These are phyloP conservation scores for Andricus grossulariae DNA, from an alignment of 1,140 invertebrate species.

Conservation along the genomic window DNA sequence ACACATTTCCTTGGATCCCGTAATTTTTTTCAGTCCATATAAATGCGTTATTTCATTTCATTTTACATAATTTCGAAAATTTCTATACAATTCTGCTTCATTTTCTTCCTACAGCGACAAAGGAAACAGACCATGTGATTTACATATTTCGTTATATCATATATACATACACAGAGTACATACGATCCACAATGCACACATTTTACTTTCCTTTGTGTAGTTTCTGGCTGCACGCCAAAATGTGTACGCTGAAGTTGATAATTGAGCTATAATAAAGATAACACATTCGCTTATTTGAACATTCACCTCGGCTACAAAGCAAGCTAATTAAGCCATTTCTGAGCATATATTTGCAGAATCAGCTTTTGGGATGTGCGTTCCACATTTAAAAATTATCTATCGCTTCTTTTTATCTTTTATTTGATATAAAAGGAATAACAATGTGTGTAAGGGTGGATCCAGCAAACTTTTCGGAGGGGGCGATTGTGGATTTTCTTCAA, in stretches of 20 bases:
- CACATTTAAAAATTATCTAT: background rate
- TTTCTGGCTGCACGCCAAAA: background rate
- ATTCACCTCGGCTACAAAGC: background rate
- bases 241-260: conserved; percentile 8
- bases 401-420: background rate
- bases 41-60: too few relatives aligned
- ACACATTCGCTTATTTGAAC: background rate
- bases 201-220: conserved; percentile 24
- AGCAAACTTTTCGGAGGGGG: too few relatives aligned
- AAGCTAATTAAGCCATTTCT: background rate
- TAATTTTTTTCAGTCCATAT: too few relatives aligned
- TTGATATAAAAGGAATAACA: background rate
- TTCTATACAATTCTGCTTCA: background rate
- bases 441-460: background rate
- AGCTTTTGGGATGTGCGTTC: background rate
- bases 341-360: background rate
- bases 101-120: background rate
- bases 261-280: background rate
- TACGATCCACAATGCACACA: background rate
- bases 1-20: too few relatives aligned
- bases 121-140: conserved; percentile 11
- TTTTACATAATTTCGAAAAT: background rate
- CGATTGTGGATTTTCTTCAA: too few relatives aligned
- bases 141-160: background rate
- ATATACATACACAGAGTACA: background rate